Evolutionary conservation across 2,888 invertebrate genomes (phyloP).

Genomic region (Orthosia incerta): DNA sequence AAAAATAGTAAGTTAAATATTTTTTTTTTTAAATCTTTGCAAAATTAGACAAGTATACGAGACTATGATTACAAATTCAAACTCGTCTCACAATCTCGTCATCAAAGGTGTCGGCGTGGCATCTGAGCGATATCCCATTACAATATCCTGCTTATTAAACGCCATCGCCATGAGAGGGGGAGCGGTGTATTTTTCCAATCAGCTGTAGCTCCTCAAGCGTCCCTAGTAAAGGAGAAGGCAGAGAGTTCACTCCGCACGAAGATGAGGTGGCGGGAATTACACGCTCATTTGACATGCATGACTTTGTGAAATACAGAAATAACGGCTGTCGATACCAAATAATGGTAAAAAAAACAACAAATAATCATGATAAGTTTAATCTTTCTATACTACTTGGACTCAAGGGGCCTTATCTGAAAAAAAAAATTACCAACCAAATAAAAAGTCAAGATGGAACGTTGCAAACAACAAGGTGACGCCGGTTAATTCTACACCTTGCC

Average conservation of each 20-base stretch:
- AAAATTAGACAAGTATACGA: neutral
- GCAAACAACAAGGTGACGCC: too few species aligned
- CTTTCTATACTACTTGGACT: too few species aligned
- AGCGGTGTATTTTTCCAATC: conserved; percentile 55
- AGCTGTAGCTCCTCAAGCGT: conserved; percentile 32
- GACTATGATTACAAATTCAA: conserved; percentile 35
- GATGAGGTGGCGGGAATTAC: neutral
- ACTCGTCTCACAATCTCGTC: conserved; percentile 21
- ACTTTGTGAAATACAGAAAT: neutral
- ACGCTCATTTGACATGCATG: neutral
- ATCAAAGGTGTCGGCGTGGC: conserved; percentile 30
- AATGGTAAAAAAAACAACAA: neutral
- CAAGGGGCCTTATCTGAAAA: too few species aligned
- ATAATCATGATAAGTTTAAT: too few species aligned
- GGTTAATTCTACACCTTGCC: too few species aligned
- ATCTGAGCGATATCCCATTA: conserved; percentile 41
- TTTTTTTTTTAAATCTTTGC: too few species aligned
- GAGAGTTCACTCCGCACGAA: conserved; percentile 8
- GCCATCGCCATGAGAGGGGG: conserved; percentile 32
- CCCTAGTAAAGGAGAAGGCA: neutral
- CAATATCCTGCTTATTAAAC: conserved; percentile 53
- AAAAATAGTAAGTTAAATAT: too few species aligned
- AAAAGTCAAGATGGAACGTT: too few species aligned
- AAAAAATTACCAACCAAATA: too few species aligned
- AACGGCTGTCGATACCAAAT: neutral